Evolutionary conservation across 2,797 vertebrate species (phyloP).

Genomic region (Takifugu ocellatus): DNA sequence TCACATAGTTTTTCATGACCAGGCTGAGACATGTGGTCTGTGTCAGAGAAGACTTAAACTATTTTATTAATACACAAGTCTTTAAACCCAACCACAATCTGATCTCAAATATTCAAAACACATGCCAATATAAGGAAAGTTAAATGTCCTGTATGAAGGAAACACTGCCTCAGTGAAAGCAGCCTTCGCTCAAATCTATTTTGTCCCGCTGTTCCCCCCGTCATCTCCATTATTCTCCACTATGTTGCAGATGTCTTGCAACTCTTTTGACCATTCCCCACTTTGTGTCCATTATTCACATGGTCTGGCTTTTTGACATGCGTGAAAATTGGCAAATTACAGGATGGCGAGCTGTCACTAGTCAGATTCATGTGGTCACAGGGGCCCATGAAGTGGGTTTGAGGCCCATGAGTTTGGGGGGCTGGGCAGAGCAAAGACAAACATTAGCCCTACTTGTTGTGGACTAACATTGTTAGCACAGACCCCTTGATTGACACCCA

Average conservation of each 20-base stretch:
- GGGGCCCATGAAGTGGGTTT: conserved; percentile 52
- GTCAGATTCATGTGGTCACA: conserved; percentile 72
- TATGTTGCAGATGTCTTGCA: conserved; percentile 54
- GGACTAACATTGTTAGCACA: conserved; percentile 80
- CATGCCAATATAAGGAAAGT: conserved; percentile 45
- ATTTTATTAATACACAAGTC: conserved; percentile 12
- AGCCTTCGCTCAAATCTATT: conserved; percentile 62
- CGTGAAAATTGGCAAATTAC: conserved; percentile 82
- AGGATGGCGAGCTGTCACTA: conserved; percentile 73
- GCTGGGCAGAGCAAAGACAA: conserved; percentile 49
- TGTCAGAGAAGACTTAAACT: conserved; percentile 41
- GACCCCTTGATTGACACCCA: conserved; percentile 71
- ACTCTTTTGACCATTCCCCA: conserved; percentile 64
- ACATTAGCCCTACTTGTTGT: conserved; percentile 62
- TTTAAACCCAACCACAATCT: conserved; percentile 15
- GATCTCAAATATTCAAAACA: conserved; percentile 14
- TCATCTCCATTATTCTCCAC: conserved; percentile 63
- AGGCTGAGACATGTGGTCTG: conserved; percentile 48
- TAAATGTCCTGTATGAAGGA: conserved; percentile 41
- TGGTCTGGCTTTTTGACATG: conserved; percentile 77
- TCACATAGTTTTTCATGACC: conserved; percentile 23
- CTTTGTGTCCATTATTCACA: conserved; percentile 75
- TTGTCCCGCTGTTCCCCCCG: conserved; percentile 51
- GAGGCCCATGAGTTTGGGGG: neutral
- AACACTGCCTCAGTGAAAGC: conserved; percentile 45